Base-by-base conservation (phyloP, 2,888 invertebrate genomes). In the Tubulanus polymorphus region DNA sequence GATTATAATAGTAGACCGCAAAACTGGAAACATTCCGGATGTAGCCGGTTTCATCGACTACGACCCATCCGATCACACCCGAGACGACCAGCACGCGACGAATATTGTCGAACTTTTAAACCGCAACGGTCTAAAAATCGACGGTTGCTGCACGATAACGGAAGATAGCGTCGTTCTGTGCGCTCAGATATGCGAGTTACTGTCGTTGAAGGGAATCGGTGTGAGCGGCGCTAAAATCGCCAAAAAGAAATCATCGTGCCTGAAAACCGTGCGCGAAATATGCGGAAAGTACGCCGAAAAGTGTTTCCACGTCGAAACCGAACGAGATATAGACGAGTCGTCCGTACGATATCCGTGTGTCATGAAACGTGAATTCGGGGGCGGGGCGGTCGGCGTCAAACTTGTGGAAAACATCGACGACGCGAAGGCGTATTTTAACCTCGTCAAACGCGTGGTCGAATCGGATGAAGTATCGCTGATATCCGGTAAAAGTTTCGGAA, bases 151-250 rank as follows among this genome's bases (percentile, higher is more conserved):
- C 5, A 65, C 70, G 0, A 65, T 68, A 56, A 68, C 68, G 69
- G 70, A 70, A 32, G 70, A 69, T 46, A 66, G 64, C 53, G 67
- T 58, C 2, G 68, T 68, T 3, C 55, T 70, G n/a, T n/a, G n/a
- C n/a, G n/a, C n/a, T n/a, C n/a, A n/a, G n/a, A n/a, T n/a, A n/a
- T n/a, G n/a, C n/a, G 59, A 63, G 37, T 37, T 35, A 28, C 27
- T 67, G 25, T 48, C 54, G 0, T 52, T 63, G 3, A 45, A 28
- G 12, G 64, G 64, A 32, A 37, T 54, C 6, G n/a, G 26, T n/a
- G 18, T 51, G 3, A 46, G 59, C 12, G 64, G 61, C 3, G 63
- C 65, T 1, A 35, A 48, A 28, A 65, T 50, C 35, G 69, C 62
- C 10, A 69, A 69, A 55, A 61, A 59, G 51, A 68, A 69, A 53